Base-by-base conservation (phyloP, 2,113 vertebrate genomes). In the Campylomormyrus tamandua region DNA sequence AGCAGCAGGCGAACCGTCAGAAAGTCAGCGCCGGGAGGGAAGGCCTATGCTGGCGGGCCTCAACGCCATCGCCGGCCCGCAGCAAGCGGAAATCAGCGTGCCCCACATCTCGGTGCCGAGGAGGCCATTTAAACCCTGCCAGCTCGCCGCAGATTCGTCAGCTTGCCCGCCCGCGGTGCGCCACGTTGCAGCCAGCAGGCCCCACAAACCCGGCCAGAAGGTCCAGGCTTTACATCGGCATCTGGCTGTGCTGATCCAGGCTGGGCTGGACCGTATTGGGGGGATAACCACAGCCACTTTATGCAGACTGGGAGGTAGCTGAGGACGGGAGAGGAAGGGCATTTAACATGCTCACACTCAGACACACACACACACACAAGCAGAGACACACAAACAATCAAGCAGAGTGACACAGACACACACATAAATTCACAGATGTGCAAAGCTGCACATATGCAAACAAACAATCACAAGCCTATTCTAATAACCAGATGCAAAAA, bases 121-220 rank as follows among this genome's bases (percentile, higher is more conserved):
- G 83, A 90, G 35, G 45, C 80, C 56, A 62, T 89, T 84, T 90
- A 87, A 50, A 88, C 86, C 58, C 31, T 80, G 74, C 74, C 74
- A 19, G 35, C 74, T 19, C 1, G 31, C 17, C 31, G 74, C 31
- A 0, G 39, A 80, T 80, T 19, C 35, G 74, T 39, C 5, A 89
- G 21, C 45, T 89, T 84, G 66, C 50, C 87, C 88, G 83, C 85
- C 83, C 49, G 77, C 5, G 2, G 74, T 53, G 89, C 45, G 83
- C 88, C 58, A 88, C 91, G 87, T 90, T 53, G 80, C 49, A 53
- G 80, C 89, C 90, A 88, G 39, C 89, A 86, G 89, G 88, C 90
- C 89, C 6, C 17, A 88, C 84, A 90, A 88, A 90, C 70, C 39
- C n/a, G 8, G 52, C 39, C 80, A 66, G 52, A 74, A 62, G 84